Conservation (phyloP, 2,888 invertebrate genomes). For the Dinocampus coccinellae region DNA sequence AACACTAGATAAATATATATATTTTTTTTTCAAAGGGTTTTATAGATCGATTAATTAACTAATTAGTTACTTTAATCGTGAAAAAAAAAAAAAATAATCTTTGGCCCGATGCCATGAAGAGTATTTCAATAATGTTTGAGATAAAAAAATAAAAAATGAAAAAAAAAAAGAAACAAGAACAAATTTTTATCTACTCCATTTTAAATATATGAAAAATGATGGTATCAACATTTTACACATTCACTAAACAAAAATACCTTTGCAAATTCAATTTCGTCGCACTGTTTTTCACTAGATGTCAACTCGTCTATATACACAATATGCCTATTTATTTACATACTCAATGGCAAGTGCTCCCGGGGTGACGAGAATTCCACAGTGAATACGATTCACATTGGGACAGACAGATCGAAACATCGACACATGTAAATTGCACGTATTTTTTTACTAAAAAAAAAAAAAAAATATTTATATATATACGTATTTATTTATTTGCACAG, state of each 20-base stretch:
- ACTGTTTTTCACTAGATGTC: neutral
- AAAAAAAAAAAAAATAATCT: too few species aligned
- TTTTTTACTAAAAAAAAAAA: neutral
- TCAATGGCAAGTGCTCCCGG: neutral
- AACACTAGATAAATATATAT: neutral
- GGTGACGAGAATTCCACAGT: neutral
- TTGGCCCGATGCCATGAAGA: neutral
- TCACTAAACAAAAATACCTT: neutral
- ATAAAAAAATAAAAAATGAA: too few species aligned
- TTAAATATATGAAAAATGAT: neutral
- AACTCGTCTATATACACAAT: neutral
- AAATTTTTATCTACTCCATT: neutral
- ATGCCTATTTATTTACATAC: neutral
- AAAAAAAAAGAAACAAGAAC: too few species aligned
- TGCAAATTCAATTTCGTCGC: neutral
- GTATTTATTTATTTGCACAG: neutral
- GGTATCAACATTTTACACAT: neutral
- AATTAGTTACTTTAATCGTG: neutral
- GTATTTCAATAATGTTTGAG: neutral
- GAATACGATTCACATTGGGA: slow-evolving; percentile 4
- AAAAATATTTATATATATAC: too few species aligned
- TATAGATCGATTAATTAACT: neutral
- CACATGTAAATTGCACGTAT: slow-evolving; percentile 12
- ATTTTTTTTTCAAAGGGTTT: neutral
- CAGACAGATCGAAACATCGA: slow-evolving; percentile 3